phyloP scores from a whole-genome alignment of 1,140 invertebrate species.

The Elymnias hypermnestra region DNA sequence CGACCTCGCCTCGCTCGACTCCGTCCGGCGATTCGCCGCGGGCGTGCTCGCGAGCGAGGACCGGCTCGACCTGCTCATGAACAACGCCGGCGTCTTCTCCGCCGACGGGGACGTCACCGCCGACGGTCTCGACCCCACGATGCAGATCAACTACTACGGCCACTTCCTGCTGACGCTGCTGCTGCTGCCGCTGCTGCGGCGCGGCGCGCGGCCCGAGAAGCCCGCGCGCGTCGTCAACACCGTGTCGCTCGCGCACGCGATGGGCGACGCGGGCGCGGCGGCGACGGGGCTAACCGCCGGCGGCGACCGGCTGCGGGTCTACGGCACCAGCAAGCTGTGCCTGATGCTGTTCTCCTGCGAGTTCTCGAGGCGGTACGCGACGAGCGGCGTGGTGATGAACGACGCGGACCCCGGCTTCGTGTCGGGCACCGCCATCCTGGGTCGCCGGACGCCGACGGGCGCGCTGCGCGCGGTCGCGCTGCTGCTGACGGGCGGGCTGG shows the following conservation, averaged over 20 bases:
- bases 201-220: constrained; percentile 83
- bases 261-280: constrained; percentile 81
- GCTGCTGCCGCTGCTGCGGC: constrained; percentile 89
- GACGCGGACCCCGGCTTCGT: constrained; percentile 78
- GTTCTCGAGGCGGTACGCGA: constrained; percentile 77
- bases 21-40: constrained; percentile 36
- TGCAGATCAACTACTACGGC: constrained; percentile 81
- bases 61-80: constrained; percentile 81
- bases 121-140: constrained; percentile 82
- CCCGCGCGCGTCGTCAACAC: constrained; percentile 83
- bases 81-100: constrained; percentile 83
- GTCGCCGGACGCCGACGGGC: constrained; percentile 24
- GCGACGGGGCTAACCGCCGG: constrained; percentile 78
- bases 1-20: constrained; percentile 42
- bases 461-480: constrained; percentile 22
- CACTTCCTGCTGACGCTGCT: constrained; percentile 86
- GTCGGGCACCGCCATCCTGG: constrained; percentile 73
- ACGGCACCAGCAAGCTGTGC: constrained; percentile 85
- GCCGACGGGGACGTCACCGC: constrained; percentile 48
- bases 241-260: constrained; percentile 82
- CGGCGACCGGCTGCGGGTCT: too few relatives aligned
- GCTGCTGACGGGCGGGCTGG: constrained; percentile 33
- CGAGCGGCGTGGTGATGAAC: constrained; percentile 76
- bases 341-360: constrained; percentile 81
- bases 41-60: constrained; percentile 71